phyloP scores from a whole-genome alignment of 2,888 invertebrate genomes.

The Parasteatoda lunata region DNA sequence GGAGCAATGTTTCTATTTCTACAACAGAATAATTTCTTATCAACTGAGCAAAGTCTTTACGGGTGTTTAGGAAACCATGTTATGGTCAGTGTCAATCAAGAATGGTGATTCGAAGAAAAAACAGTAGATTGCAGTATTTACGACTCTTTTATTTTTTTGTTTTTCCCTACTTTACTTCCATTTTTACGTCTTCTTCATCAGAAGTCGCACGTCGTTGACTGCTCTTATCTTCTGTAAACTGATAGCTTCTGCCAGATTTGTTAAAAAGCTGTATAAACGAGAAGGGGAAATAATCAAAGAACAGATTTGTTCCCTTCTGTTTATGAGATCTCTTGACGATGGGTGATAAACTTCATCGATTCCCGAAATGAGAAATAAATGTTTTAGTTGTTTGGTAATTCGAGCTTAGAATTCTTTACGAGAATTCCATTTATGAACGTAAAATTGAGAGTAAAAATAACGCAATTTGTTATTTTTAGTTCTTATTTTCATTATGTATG shows the following conservation, averaged over 20 bases:
- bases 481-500: too few species aligned
- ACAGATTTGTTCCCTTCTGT: background rate
- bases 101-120: slow-evolving; percentile 8
- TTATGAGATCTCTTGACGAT: background rate
- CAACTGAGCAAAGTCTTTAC: slow-evolving; percentile 22
- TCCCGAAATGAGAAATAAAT: too few species aligned
- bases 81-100: slow-evolving; percentile 50
- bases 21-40: slow-evolving; percentile 28
- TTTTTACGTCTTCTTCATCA: background rate
- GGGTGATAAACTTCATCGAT: too few species aligned
- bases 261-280: background rate
- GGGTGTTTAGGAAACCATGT: slow-evolving; percentile 10
- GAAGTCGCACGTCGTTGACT: slow-evolving; percentile 18
- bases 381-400: too few species aligned
- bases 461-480: too few species aligned
- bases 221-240: slow-evolving; percentile 15
- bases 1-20: background rate
- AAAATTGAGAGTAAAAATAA: too few species aligned
- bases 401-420: too few species aligned
- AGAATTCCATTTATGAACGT: too few species aligned
- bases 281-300: background rate
- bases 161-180: background rate
- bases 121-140: slow-evolving; percentile 30
- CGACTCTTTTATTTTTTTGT: background rate
- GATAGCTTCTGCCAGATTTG: background rate